phyloP scores from a whole-genome alignment of 2,797 vertebrate species.

The Rhincodon typus region DNA sequence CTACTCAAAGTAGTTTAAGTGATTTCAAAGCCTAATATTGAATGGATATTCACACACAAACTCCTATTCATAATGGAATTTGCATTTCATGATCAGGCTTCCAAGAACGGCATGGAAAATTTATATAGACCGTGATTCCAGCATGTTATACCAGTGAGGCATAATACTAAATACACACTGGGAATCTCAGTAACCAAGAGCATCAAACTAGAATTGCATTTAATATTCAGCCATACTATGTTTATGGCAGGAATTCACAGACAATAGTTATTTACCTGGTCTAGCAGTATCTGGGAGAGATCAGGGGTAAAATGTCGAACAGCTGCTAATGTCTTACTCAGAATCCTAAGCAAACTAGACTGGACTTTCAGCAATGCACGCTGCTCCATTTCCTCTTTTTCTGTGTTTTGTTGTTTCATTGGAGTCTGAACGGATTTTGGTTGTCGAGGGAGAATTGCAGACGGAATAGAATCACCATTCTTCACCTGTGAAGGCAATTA shows the following conservation, averaged over 20 bases:
- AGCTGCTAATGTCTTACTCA: conserved; percentile 85
- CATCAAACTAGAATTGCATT: background rate
- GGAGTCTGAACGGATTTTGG: conserved; percentile 63
- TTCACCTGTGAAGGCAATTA: conserved; percentile 65
- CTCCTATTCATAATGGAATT: background rate
- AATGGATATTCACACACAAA: background rate
- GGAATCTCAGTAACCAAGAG: background rate
- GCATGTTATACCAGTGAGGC: too few species aligned
- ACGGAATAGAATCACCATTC: conserved; percentile 76
- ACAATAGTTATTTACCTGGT: conserved; percentile 67
- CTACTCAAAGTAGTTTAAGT: background rate
- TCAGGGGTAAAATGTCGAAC: conserved; percentile 93
- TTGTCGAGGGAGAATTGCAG: conserved; percentile 60
- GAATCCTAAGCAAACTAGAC: conserved; percentile 89
- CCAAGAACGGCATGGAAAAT: background rate
- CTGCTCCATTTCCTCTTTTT: conserved; percentile 77
- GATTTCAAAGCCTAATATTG: background rate
- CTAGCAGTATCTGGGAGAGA: conserved; percentile 91
- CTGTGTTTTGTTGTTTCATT: conserved; percentile 60
- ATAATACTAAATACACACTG: background rate
- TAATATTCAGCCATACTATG: background rate
- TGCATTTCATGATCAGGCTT: background rate
- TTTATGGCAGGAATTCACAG: background rate
- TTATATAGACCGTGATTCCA: background rate
- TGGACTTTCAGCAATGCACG: conserved; percentile 80